A percentile compares a stretch with the other conserved stretches of the same genome.
phyloP scores from a whole-genome alignment of 2,113 vertebrate genomes.

The Grammomys surdaster region DNA sequence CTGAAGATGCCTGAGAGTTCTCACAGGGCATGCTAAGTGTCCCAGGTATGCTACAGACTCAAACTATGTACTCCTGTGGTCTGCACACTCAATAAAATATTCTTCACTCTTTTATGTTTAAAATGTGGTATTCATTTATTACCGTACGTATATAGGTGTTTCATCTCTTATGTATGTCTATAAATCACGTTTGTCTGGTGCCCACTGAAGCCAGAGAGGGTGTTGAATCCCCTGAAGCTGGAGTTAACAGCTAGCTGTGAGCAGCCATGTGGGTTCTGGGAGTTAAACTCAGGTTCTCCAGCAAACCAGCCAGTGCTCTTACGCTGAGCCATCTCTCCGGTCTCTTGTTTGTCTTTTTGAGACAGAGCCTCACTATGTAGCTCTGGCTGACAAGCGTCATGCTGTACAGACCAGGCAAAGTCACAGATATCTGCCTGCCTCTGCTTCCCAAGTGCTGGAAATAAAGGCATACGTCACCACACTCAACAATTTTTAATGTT shows the following conservation, averaged over 20 bases:
- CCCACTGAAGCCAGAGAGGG: not conserved
- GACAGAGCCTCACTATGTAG: not conserved
- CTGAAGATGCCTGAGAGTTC: no score
- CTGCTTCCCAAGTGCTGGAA: not conserved
- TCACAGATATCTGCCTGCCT: no score
- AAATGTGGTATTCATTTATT: not conserved
- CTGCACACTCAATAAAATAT: not conserved
- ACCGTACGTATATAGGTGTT: not conserved
- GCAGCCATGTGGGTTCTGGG: not conserved
- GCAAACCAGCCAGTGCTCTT: not conserved
- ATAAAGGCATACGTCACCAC: no score
- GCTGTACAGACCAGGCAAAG: not conserved
- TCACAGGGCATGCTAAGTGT: not conserved
- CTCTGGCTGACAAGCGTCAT: not conserved
- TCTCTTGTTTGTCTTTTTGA: not conserved
- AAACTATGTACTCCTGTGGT: not conserved
- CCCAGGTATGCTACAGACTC: not conserved
- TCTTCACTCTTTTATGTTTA: not conserved
- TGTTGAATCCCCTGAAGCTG: not conserved
- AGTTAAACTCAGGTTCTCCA: not conserved
- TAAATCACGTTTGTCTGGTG: not conserved
- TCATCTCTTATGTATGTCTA: not conserved
- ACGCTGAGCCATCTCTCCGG: not conserved
- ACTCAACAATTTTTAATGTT: no score
- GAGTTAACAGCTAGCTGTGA: not conserved